Percentiles rank a stretch among this genome's conserved stretches.
Evolutionary conservation across 2,888 invertebrate species (phyloP).

Genomic region (Macaria liturata): DNA sequence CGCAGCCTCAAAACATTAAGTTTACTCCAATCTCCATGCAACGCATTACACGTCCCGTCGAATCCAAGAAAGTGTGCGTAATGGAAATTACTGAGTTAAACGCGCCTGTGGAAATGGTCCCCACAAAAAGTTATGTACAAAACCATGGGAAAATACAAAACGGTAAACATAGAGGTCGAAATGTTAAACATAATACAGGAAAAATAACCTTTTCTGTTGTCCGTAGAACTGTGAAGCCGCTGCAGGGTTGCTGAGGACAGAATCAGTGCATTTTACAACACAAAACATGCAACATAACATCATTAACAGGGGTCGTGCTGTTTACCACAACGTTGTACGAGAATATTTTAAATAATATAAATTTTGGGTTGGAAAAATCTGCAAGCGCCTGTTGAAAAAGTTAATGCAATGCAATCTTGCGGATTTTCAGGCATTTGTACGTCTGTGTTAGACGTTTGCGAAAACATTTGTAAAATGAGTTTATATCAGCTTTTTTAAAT

Average conservation of each 20-base stretch:
- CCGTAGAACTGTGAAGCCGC: conserved; percentile 32
- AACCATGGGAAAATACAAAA: background rate
- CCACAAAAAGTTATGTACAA: conserved; percentile 5
- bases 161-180: background rate
- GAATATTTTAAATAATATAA: background rate
- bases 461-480: too few species aligned
- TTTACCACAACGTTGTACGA: conserved; percentile 22
- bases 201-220: conserved; percentile 47
- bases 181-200: conserved; percentile 32
- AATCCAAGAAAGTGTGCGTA: background rate
- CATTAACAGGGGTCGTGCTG: conserved; percentile 36
- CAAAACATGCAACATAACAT: conserved; percentile 45
- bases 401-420: conserved; percentile 5
- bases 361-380: background rate
- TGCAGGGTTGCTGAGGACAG: conserved; percentile 54
- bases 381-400: conserved; percentile 7
- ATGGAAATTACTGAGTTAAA: conserved; percentile 1
- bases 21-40: conserved; percentile 1
- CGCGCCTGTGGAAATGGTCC: conserved; percentile 1
- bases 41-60: background rate
- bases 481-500: too few species aligned
- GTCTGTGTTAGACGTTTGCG: too few species aligned
- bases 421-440: background rate
- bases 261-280: conserved; percentile 56
- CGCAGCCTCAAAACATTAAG: background rate